phyloP scores from a whole-genome alignment of 2,888 invertebrate genomes.

The Dione vanillae region DNA sequence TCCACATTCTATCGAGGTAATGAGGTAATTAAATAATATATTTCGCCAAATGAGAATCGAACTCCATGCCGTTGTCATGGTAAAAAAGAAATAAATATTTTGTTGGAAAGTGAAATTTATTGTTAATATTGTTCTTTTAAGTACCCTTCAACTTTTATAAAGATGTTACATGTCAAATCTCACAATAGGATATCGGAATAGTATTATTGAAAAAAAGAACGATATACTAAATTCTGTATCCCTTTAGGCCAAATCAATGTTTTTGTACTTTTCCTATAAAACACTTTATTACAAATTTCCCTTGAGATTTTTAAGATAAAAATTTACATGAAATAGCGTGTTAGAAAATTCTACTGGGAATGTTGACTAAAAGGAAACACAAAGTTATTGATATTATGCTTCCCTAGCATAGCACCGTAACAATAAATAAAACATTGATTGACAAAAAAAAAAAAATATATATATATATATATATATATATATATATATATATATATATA shows the following conservation, averaged over 20 bases:
- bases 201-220: conserved; percentile 20
- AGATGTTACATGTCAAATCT: conserved; percentile 1
- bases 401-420: too few species aligned
- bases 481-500: too few species aligned
- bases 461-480: too few species aligned
- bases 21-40: too few species aligned
- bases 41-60: too few species aligned
- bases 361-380: conserved; percentile 34
- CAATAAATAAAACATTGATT: too few species aligned
- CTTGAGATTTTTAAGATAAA: conserved; percentile 45
- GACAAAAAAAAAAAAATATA: too few species aligned
- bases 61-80: too few species aligned
- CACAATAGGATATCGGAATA: conserved; percentile 11
- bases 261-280: conserved; percentile 39
- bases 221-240: conserved; percentile 21
- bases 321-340: conserved; percentile 51
- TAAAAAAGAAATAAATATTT: too few species aligned
- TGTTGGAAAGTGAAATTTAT: background rate
- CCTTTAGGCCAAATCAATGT: conserved; percentile 26
- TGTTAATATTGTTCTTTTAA: background rate
- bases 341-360: conserved; percentile 41
- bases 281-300: conserved; percentile 52
- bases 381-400: conserved; percentile 31
- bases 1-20: too few species aligned
- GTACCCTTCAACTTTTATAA: conserved; percentile 1